Conservation (phyloP, 2,113 vertebrate species). For the Mastomys coucha region DNA sequence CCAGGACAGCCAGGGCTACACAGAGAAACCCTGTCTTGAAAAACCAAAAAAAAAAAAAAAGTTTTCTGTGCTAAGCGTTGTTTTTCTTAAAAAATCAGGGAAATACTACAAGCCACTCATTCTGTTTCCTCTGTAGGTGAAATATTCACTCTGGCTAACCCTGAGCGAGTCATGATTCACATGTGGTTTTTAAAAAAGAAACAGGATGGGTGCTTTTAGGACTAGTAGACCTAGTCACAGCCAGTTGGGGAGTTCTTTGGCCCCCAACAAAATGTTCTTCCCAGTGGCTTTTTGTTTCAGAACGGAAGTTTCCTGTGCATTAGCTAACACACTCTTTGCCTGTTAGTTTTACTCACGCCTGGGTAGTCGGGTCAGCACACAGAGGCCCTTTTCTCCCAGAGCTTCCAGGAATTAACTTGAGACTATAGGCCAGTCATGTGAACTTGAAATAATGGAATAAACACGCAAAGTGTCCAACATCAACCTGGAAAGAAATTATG, state of each 20-base stretch:
- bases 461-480: not conserved
- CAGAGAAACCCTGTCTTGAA: no score
- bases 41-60: no score
- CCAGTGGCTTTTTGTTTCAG: not conserved
- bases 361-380: not conserved
- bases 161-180: not conserved
- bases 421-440: not conserved
- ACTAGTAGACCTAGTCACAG: not conserved
- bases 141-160: not conserved
- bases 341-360: not conserved
- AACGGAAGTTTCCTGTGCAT: not conserved
- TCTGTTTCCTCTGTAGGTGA: not conserved
- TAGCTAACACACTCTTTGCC: not conserved
- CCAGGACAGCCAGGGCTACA: no score
- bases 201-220: not conserved
- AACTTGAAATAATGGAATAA: not conserved
- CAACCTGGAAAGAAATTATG: not conserved
- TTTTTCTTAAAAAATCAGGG: not conserved
- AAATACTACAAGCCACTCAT: not conserved
- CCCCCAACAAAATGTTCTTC: not conserved
- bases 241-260: not conserved
- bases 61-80: not conserved
- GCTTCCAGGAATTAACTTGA: not conserved
- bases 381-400: not conserved
- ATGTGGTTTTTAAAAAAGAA: not conserved